Conservation (phyloP, 1,140 invertebrate genomes). For the Drosophila novamexicana region DNA sequence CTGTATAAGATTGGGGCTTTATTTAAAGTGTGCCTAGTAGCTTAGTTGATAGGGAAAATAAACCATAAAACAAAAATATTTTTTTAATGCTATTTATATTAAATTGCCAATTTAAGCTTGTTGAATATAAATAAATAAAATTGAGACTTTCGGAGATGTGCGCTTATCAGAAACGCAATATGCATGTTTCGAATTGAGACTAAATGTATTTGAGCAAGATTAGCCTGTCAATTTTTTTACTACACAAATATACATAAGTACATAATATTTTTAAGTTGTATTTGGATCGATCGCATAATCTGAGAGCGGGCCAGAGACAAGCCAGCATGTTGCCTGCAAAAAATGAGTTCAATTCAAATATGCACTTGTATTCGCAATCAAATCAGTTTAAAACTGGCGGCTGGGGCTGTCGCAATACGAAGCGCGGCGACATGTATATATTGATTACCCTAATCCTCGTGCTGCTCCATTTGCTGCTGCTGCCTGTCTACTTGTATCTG, state of each 20-base stretch:
- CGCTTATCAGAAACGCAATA: background rate
- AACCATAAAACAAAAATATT: too few relatives aligned
- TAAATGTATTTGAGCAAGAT: background rate
- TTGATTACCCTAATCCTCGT: slow-evolving; percentile 33
- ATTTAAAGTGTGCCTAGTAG: too few relatives aligned
- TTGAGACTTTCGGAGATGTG: too few relatives aligned
- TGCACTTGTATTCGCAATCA: background rate
- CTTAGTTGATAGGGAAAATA: too few relatives aligned
- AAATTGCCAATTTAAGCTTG: too few relatives aligned
- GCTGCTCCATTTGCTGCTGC: slow-evolving; percentile 45
- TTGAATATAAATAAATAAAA: too few relatives aligned
- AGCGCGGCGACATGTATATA: slow-evolving; percentile 52
- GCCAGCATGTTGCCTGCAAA: background rate
- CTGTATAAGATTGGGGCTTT: too few relatives aligned
- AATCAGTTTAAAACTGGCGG: slow-evolving; percentile 25
- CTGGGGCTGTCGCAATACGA: slow-evolving; percentile 36
- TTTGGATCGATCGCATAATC: background rate
- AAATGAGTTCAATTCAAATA: background rate
- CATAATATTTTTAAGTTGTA: background rate
- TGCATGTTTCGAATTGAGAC: background rate
- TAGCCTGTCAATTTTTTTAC: slow-evolving; percentile 3
- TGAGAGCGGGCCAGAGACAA: background rate
- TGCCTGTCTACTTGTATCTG: slow-evolving; percentile 78
- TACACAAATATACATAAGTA: background rate
- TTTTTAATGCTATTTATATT: too few relatives aligned